These are phyloP conservation scores for Pocillopora verrucosa DNA, from an alignment of 64 coral and sea anemone species.

Conservation along the genomic window DNA sequence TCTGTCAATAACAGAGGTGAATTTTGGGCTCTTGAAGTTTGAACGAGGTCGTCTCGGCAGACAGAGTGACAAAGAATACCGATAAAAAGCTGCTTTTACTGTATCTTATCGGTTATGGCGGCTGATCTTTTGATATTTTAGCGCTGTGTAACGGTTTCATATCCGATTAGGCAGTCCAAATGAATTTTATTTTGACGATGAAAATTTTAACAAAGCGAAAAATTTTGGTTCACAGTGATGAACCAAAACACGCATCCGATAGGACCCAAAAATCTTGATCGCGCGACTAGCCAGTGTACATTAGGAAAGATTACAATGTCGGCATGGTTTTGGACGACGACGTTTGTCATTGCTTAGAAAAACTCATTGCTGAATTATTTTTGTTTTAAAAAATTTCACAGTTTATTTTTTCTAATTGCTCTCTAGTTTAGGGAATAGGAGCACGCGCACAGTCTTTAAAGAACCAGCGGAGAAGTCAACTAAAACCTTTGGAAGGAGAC, in stretches of 20 bases:
- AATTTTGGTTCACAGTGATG: not conserved
- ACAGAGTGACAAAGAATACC: not conserved
- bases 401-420: too few species aligned
- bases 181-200: slow-evolving; percentile 23
- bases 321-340: too few species aligned
- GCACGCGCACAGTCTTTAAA: too few species aligned
- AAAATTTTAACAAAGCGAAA: slow-evolving; percentile 7
- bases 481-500: too few species aligned
- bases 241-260: not conserved
- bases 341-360: too few species aligned
- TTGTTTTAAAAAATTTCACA: too few species aligned
- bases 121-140: slow-evolving; percentile 51
- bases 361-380: too few species aligned
- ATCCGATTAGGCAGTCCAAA: slow-evolving; percentile 3
- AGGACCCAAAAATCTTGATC: too few species aligned
- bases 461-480: too few species aligned
- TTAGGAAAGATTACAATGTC: too few species aligned
- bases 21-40: not conserved
- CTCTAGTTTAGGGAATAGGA: too few species aligned
- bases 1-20: slow-evolving; percentile 7
- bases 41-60: not conserved
- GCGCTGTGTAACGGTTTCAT: slow-evolving; percentile 37
- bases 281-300: too few species aligned
- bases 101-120: slow-evolving; percentile 32
- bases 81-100: slow-evolving; percentile 26